Base-by-base conservation (phyloP, 2,113 vertebrate species). In the Cyanoderma ruficeps region DNA sequence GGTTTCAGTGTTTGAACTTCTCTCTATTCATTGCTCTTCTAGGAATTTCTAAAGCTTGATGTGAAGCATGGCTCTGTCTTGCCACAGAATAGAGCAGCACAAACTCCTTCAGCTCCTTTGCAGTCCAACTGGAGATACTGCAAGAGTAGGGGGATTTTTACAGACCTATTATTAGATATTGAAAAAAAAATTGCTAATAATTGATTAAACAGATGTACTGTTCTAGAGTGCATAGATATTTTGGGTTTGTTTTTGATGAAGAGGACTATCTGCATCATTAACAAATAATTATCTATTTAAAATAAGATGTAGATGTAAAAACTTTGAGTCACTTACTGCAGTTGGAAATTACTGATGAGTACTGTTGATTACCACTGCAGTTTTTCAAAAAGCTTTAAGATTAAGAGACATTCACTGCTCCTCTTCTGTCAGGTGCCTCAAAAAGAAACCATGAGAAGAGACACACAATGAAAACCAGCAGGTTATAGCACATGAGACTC, bases 391-490 rank as follows among this genome's bases (percentile, higher is more conserved):
- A 94, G 93, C 93, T 96, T 95, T 94, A 97, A 97, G 94, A 97
- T 97, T 97, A 98, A 97, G 97, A 97, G 95, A 96, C 67, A 91
- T 96, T 96, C 91, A 87, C 87, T 74, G 81, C 93, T 97, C 90
- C 53, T 97, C 95, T 97, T 89, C 97, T 92, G 91, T 92, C 94
- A 90, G 81, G 84, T 93, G 46, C 94, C 96, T 98, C 96, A 94
- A 97, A 96, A 98, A 94, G 93, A 97, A 97, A 96, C 90, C 89
- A 87, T 16, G 85, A 97, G 96, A 97, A 46, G 76, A 96, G 93
- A 92, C 55, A 91, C 67, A 97, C 95, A 97, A 97, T 97, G 97
- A 97, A 96, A 97, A 98, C 68, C 96, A 96, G 98, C 98, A 95
- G 97, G 98, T 97, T 96, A 96, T 93, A 94, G 95, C 95, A 89